phyloP scores from a whole-genome alignment of 1,140 invertebrate species.

The Drosophila auraria region DNA sequence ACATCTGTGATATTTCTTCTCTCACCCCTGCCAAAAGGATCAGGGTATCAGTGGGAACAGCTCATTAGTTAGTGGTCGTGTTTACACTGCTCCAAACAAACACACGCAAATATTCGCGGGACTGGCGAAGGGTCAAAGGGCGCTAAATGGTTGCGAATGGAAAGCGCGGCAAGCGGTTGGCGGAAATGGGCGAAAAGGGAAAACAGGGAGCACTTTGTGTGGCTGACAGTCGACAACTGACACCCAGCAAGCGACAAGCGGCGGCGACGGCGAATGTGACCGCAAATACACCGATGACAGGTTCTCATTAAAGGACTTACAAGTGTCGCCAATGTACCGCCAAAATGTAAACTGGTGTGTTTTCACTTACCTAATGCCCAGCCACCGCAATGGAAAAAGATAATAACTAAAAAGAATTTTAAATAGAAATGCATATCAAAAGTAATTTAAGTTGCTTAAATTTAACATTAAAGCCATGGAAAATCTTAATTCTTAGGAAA shows the following conservation, averaged over 20 bases:
- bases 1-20: not conserved
- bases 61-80: conserved; percentile 45
- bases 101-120: conserved; percentile 1
- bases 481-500: not conserved
- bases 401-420: not conserved
- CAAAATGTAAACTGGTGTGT: conserved; percentile 22
- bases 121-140: conserved; percentile 14
- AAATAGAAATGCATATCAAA: not conserved
- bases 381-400: not conserved
- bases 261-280: conserved; percentile 8
- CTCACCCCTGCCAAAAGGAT: not conserved
- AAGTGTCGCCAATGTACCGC: conserved; percentile 32
- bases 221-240: conserved; percentile 19
- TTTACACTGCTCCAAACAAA: conserved; percentile 27
- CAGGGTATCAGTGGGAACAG: conserved; percentile 1
- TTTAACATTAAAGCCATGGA: not conserved
- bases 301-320: conserved; percentile 45
- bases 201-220: conserved; percentile 14
- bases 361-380: conserved; percentile 3
- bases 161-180: not conserved
- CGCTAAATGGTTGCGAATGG: conserved; percentile 3
- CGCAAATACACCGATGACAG: conserved; percentile 51
- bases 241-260: not conserved
- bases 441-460: not conserved
- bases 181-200: not conserved